phyloP scores from a whole-genome alignment of 2,113 vertebrate species.

The Uropsilus gracilis region DNA sequence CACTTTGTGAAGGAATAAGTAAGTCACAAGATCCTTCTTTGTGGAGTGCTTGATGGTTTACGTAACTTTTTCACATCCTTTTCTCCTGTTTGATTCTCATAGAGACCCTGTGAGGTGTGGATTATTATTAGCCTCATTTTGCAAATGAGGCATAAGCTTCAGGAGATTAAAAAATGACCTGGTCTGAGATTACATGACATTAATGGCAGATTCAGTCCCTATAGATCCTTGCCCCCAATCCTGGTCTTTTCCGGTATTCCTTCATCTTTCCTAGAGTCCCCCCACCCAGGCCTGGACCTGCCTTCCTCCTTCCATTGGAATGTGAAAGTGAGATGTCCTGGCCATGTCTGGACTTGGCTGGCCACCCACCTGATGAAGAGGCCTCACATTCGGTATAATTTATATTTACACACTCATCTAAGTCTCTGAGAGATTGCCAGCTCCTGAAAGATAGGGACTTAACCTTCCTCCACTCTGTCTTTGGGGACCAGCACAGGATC shows the following conservation, averaged over 20 bases:
- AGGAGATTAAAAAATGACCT: neutral
- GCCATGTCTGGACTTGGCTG: neutral
- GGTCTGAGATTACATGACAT: neutral
- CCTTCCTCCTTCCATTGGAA: neutral
- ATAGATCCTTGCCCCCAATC: neutral
- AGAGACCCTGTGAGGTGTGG: neutral
- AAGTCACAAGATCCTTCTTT: slow-evolving; percentile 41
- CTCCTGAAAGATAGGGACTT: neutral
- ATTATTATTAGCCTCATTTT: neutral
- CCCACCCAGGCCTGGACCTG: neutral
- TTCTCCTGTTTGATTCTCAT: neutral
- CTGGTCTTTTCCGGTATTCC: neutral
- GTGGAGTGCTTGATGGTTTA: neutral
- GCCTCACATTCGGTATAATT: neutral
- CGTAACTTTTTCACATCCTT: neutral
- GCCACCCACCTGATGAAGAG: neutral
- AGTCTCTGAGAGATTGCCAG: neutral
- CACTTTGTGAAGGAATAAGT: slow-evolving; percentile 62
- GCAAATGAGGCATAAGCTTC: neutral
- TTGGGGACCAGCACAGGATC: neutral
- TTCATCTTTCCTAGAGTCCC: neutral
- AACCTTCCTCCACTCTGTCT: neutral
- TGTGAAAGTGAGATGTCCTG: neutral
- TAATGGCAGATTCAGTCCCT: neutral
- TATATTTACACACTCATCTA: neutral